A percentile compares a stretch with the other conserved stretches of the same genome.
Conservation (phyloP, 2,888 invertebrate species). For the Stenurella melanura region DNA sequence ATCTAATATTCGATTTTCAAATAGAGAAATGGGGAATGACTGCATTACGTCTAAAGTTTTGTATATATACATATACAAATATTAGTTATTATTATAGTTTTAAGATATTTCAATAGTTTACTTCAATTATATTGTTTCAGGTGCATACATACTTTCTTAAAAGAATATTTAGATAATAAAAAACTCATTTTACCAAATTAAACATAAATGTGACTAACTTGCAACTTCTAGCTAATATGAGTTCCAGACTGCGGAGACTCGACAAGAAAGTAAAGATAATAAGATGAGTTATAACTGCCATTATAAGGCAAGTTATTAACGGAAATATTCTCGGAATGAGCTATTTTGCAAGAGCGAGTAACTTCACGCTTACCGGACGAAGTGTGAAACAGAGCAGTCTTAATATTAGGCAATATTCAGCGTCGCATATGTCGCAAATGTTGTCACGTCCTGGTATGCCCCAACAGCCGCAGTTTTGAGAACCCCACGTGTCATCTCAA, state of each 20-base stretch:
- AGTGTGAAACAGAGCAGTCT: slow-evolving; percentile 24
- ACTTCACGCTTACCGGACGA: slow-evolving; percentile 9
- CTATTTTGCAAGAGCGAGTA: slow-evolving; percentile 32
- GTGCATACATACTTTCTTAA: neutral
- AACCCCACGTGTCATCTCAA: slow-evolving; percentile 37
- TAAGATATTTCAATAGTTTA: too few relatives aligned
- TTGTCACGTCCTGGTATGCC: slow-evolving; percentile 47
- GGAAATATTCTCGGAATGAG: slow-evolving; percentile 50
- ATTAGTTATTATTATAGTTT: too few relatives aligned
- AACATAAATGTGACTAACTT: slow-evolving; percentile 10
- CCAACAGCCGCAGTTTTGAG: slow-evolving; percentile 30
- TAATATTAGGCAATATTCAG: slow-evolving; percentile 47
- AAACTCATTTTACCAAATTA: slow-evolving; percentile 4
- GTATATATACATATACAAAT: too few relatives aligned
- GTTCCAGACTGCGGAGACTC: neutral
- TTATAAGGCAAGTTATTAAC: slow-evolving; percentile 49
- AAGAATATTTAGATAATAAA: neutral
- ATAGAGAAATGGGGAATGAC: too few relatives aligned
- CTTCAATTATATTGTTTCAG: too few relatives aligned
- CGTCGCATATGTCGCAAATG: slow-evolving; percentile 50
- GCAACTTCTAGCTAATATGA: slow-evolving; percentile 8
- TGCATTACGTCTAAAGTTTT: too few relatives aligned
- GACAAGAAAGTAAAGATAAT: slow-evolving; percentile 41
- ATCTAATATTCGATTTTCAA: too few relatives aligned
- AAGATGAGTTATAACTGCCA: slow-evolving; percentile 47